Percentiles rank a stretch among this genome's conserved stretches.
Evolutionary conservation across 1,140 invertebrate genomes (phyloP).

Genomic region (Drosophila serrata): DNA sequence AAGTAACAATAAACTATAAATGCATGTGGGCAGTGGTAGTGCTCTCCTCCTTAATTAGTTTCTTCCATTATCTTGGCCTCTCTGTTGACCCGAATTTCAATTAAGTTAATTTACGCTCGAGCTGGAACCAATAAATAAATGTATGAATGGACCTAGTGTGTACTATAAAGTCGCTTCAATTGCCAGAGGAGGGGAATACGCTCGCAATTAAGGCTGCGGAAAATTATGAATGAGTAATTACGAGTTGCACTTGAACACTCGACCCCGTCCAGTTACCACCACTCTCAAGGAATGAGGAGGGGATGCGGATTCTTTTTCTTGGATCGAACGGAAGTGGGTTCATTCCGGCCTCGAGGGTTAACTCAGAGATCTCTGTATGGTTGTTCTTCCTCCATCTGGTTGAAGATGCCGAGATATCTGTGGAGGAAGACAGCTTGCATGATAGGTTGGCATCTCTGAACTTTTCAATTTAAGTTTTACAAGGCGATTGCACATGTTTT

Average conservation of each 20-base stretch:
- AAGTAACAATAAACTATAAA: constrained; percentile 17
- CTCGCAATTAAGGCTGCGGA: constrained; percentile 67
- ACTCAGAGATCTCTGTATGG: background rate
- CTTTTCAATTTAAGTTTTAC: constrained; percentile 31
- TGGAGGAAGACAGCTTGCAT: constrained; percentile 34
- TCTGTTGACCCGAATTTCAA: constrained; percentile 85
- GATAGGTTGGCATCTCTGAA: constrained; percentile 54
- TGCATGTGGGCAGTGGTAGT: constrained; percentile 21
- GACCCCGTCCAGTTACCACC: constrained; percentile 44
- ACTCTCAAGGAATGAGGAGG: background rate
- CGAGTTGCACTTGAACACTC: constrained; percentile 62
- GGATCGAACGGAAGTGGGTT: constrained; percentile 73
- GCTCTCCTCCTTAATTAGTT: constrained; percentile 78
- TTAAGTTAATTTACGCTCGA: constrained; percentile 84
- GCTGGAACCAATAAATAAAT: constrained; percentile 59
- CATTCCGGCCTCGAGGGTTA: constrained; percentile 56
- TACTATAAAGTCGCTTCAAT: constrained; percentile 52
- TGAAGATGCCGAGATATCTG: constrained; percentile 16
- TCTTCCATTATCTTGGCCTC: constrained; percentile 85
- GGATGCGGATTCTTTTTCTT: background rate
- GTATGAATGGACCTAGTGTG: constrained; percentile 58
- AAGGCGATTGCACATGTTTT: constrained; percentile 17
- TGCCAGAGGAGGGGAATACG: constrained; percentile 32
- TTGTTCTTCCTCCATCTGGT: constrained; percentile 13
- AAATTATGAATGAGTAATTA: constrained; percentile 82